Conservation (phyloP, 2,797 vertebrate species). For the Rhabdomys pumilio region DNA sequence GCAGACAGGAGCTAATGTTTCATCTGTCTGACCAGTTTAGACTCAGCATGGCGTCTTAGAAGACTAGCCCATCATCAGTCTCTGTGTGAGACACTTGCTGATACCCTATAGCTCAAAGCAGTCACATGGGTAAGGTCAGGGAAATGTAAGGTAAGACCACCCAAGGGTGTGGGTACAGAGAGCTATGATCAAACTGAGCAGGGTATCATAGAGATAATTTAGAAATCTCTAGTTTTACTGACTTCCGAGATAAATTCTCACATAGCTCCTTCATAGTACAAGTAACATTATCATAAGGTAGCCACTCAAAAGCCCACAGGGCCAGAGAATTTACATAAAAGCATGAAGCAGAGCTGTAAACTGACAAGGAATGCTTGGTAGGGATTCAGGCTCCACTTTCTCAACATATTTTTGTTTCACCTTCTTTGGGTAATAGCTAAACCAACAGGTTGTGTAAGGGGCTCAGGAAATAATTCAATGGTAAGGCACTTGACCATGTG, state of each 20-base stretch:
- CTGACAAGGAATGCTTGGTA: background rate
- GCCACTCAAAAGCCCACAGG: background rate
- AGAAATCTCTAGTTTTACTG: background rate
- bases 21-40: background rate
- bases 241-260: background rate
- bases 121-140: background rate
- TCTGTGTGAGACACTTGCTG: background rate
- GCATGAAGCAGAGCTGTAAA: background rate
- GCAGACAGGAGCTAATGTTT: background rate
- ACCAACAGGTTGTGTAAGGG: background rate
- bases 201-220: background rate
- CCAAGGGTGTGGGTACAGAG: background rate
- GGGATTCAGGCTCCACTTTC: background rate
- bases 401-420: background rate
- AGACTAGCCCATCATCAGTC: background rate
- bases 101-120: background rate
- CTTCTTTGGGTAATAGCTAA: background rate
- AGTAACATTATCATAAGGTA: background rate
- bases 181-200: background rate
- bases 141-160: background rate
- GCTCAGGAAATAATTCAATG: background rate
- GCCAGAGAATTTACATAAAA: background rate
- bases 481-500: background rate
- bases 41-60: background rate
- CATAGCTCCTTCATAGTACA: background rate